Percentiles rank a stretch among this genome's conserved stretches.
phyloP scores from a whole-genome alignment of 1,140 invertebrate genomes.

The Lysiphlebus fabarum region DNA sequence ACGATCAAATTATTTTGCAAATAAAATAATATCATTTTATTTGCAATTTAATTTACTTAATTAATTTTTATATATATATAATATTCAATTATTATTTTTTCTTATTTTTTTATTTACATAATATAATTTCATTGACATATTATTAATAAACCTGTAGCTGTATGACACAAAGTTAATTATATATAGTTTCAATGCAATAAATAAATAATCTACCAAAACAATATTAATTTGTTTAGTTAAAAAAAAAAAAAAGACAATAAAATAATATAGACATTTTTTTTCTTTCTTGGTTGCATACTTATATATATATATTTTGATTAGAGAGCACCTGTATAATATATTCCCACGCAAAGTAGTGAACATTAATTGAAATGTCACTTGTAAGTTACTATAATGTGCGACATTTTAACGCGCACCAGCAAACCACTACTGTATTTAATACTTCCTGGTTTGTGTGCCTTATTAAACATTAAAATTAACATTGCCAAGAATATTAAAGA shows the following conservation, averaged over 20 bases:
- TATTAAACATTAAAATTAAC: constrained; percentile 53
- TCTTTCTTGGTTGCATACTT: no score
- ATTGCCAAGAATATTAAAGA: constrained; percentile 45
- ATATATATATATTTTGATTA: background rate
- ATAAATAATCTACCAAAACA: no score
- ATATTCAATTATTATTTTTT: background rate
- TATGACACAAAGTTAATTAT: no score
- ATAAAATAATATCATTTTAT: constrained; percentile 40
- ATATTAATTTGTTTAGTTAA: no score
- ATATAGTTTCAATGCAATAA: no score
- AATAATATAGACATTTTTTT: no score
- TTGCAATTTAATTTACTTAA: background rate
- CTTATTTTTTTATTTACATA: background rate
- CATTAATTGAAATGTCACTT: constrained; percentile 53
- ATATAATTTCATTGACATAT: no score
- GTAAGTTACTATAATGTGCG: constrained; percentile 28
- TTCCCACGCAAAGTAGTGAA: constrained; percentile 46
- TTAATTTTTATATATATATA: no score
- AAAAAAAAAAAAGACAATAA: no score
- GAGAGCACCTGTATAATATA: constrained; percentile 12
- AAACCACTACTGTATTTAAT: constrained; percentile 30
- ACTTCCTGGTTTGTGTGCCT: constrained; percentile 46
- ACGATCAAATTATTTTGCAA: constrained; percentile 16
- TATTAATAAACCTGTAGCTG: no score
- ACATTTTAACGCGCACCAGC: constrained; percentile 43